These are phyloP conservation scores for Mobula birostris DNA, from an alignment of 2,113 vertebrate genomes.

Conservation along the genomic window DNA sequence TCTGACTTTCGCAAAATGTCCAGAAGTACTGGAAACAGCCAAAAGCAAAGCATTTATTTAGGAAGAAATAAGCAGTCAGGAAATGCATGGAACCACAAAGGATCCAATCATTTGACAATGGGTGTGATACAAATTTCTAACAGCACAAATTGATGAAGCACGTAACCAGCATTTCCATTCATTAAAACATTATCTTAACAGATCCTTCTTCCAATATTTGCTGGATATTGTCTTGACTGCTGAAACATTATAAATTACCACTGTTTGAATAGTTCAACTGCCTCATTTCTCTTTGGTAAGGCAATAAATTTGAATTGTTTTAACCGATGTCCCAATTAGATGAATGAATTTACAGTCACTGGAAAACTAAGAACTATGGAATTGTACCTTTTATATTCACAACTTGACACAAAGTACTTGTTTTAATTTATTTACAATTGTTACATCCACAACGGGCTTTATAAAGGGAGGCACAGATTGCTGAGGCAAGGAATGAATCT, in stretches of 20 bases:
- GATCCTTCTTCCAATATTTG: neutral
- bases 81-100: no score
- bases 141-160: neutral
- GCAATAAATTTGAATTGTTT: conserved; percentile 1
- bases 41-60: neutral
- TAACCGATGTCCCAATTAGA: neutral
- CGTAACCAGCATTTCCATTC: neutral
- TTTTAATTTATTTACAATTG: neutral
- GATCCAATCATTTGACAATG: no score
- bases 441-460: no score
- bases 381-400: neutral
- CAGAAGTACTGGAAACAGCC: neutral
- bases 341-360: neutral
- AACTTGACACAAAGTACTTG: neutral
- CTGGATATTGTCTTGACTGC: neutral
- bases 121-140: no score
- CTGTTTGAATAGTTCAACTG: neutral
- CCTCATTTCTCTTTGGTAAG: neutral
- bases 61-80: neutral
- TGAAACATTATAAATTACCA: neutral
- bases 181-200: neutral
- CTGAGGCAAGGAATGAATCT: no score
- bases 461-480: no score
- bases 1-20: neutral
- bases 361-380: neutral